phyloP scores from a whole-genome alignment of 2,888 invertebrate genomes.

The Andrena chrysosceles region DNA sequence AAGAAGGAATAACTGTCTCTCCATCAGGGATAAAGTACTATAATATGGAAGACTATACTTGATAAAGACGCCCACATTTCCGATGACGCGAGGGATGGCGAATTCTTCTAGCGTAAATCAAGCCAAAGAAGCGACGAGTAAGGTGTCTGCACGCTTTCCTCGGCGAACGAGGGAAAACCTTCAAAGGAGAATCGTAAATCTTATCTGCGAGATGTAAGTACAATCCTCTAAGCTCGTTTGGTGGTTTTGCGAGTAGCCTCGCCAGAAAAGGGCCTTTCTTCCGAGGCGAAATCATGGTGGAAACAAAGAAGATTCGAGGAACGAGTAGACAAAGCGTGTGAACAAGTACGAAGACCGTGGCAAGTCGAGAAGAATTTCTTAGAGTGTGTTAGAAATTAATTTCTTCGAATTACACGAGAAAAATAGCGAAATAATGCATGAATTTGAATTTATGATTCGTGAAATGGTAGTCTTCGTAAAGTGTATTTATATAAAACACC shows the following conservation, averaged over 20 bases:
- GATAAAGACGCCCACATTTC: not conserved
- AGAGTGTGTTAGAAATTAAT: too few species aligned
- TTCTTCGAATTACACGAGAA: not conserved
- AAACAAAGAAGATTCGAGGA: not conserved
- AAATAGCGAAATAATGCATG: not conserved
- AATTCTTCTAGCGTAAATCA: constrained; percentile 34
- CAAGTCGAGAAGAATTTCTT: not conserved
- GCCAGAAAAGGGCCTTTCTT: constrained; percentile 24
- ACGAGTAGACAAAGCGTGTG: not conserved
- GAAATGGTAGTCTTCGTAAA: too few species aligned
- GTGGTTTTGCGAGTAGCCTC: constrained; percentile 34
- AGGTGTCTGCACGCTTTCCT: constrained; percentile 17
- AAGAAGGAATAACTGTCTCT: not conserved
- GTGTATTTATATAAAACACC: too few species aligned
- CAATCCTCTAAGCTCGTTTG: constrained; percentile 32
- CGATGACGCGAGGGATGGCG: not conserved
- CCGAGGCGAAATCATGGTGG: not conserved
- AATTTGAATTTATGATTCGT: too few species aligned
- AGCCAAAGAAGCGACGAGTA: constrained; percentile 1
- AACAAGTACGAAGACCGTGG: not conserved
- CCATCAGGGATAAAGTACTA: not conserved
- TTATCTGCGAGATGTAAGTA: constrained; percentile 40
- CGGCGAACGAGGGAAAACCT: constrained; percentile 23
- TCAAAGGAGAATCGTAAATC: constrained; percentile 51
- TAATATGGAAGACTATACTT: not conserved